Evolutionary conservation across 2,113 vertebrate species (phyloP).

Genomic region (Rynchops niger): DNA sequence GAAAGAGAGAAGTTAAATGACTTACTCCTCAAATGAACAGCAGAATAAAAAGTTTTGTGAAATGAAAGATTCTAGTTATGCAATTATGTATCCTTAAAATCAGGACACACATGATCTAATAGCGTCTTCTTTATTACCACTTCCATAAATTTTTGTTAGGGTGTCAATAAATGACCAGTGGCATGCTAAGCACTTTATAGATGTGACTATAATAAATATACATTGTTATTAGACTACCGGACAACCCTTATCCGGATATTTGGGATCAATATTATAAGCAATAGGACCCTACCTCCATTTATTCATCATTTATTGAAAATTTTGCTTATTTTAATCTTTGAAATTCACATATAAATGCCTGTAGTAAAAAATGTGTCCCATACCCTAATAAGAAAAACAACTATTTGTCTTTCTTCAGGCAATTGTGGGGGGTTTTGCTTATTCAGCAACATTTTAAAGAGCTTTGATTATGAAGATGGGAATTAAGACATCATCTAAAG

Average conservation of each 20-base stretch:
- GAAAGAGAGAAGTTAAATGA: slow-evolving; percentile 1
- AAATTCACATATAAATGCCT: not conserved
- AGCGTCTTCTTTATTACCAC: not conserved
- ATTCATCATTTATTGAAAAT: not conserved
- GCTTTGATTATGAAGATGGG: slow-evolving; percentile 13
- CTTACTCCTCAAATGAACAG: not conserved
- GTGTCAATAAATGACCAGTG: not conserved
- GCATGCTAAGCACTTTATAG: not conserved
- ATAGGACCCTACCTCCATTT: not conserved
- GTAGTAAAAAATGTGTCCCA: not conserved
- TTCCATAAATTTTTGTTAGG: not conserved
- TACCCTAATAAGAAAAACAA: not conserved
- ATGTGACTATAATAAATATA: not conserved
- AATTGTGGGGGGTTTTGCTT: not conserved
- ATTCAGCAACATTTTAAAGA: slow-evolving; percentile 5
- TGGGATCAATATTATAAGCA: not conserved
- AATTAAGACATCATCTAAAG: slow-evolving; percentile 30
- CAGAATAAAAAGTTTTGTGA: not conserved
- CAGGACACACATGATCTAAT: not conserved
- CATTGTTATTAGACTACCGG: not conserved
- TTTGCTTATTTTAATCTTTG: not conserved
- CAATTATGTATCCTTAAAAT: not conserved
- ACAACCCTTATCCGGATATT: not conserved
- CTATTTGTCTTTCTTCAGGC: not conserved
- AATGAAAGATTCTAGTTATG: not conserved